Evolutionary conservation across 53 echinoderm and acorn worm genomes (phyloP).

Genomic region (Hippasteria phrygiana): DNA sequence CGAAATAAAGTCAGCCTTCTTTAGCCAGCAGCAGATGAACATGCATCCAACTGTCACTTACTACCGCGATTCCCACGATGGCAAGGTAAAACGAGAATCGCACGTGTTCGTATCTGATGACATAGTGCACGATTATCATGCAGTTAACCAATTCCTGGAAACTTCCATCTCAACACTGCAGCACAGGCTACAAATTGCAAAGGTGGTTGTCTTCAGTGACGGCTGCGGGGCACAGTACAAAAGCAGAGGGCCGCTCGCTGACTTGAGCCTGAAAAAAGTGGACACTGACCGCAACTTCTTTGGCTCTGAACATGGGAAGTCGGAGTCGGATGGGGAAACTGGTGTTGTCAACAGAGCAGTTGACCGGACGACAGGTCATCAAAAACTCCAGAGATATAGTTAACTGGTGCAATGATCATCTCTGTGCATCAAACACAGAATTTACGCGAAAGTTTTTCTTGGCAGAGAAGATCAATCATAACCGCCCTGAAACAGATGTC

Average conservation of each 20-base stretch:
- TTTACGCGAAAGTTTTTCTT: slow-evolving; percentile 53
- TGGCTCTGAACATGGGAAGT: slow-evolving; percentile 68
- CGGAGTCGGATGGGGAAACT: slow-evolving; percentile 66
- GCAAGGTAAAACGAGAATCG: slow-evolving; percentile 52
- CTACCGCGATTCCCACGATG: slow-evolving; percentile 28
- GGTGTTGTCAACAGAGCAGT: slow-evolving; percentile 63
- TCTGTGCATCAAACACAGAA: neutral
- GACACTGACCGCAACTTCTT: slow-evolving; percentile 55
- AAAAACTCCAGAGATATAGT: slow-evolving; percentile 36
- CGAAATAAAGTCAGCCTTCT: slow-evolving; percentile 73
- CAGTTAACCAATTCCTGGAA: slow-evolving; percentile 63
- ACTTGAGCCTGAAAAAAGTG: slow-evolving; percentile 29
- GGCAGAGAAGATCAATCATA: slow-evolving; percentile 39
- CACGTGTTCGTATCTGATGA: slow-evolving; percentile 69
- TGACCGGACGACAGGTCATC: slow-evolving; percentile 61
- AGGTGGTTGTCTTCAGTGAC: slow-evolving; percentile 71
- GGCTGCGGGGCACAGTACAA: slow-evolving; percentile 68
- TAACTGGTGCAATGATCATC: slow-evolving; percentile 48
- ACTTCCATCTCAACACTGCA: slow-evolving; percentile 44
- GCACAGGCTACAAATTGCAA: neutral
- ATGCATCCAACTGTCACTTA: slow-evolving; percentile 65
- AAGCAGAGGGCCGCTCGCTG: slow-evolving; percentile 63
- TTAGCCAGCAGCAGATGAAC: slow-evolving; percentile 55
- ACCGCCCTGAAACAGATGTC: slow-evolving; percentile 63
- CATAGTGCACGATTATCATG: slow-evolving; percentile 67